Evolutionary conservation across 2,888 invertebrate genomes (phyloP).

Genomic region (Pristionchus maxplancki): DNA sequence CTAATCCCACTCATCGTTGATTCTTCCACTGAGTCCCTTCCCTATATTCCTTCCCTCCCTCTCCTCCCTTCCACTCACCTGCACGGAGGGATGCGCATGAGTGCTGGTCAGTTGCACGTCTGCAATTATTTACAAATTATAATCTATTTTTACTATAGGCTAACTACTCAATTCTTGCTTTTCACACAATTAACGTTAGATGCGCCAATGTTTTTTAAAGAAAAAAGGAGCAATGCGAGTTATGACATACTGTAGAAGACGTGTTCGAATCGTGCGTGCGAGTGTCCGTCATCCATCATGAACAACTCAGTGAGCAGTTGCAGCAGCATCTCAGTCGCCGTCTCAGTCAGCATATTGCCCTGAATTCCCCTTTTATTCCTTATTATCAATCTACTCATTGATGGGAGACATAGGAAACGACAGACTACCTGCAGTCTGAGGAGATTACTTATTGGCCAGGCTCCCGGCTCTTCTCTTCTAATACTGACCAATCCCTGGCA

Average conservation of each 20-base stretch:
- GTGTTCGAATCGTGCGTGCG: background rate
- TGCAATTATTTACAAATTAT: background rate
- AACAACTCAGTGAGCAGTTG: background rate
- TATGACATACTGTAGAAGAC: constrained; percentile 8
- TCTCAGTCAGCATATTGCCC: background rate
- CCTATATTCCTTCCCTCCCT: too few species aligned
- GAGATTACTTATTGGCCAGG: too few species aligned
- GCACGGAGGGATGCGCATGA: constrained; percentile 3
- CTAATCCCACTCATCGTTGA: too few species aligned
- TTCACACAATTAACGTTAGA: too few species aligned
- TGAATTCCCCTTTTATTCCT: background rate
- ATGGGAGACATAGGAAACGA: too few species aligned
- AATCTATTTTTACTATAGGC: background rate
- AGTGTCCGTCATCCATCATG: background rate
- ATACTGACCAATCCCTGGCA: background rate
- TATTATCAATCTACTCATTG: background rate
- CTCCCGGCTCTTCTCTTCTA: background rate
- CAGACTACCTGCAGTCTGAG: too few species aligned
- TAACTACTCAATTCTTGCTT: too few species aligned
- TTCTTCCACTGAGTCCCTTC: background rate
- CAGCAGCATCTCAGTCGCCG: background rate
- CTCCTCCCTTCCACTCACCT: background rate
- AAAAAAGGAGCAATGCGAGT: too few species aligned
- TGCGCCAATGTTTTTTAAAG: too few species aligned
- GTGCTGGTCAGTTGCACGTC: background rate